These are phyloP conservation scores for Macrosteles quadrilineatus DNA, from an alignment of 1,140 invertebrate species.

Conservation along the genomic window DNA sequence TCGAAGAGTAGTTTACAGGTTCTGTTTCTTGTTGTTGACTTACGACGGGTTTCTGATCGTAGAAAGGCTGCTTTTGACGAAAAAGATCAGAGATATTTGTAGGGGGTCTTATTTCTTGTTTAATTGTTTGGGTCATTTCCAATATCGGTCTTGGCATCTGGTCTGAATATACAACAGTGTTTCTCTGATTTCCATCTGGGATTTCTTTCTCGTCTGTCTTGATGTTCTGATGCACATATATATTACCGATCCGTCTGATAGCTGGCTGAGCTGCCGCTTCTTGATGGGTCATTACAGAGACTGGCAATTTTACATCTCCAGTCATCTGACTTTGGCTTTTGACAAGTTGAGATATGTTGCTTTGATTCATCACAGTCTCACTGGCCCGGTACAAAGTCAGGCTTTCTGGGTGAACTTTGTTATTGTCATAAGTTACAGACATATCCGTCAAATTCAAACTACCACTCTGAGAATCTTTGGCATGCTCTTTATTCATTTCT, in stretches of 20 bases:
- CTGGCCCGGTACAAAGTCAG: constrained; percentile 15
- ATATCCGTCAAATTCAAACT: constrained; percentile 10
- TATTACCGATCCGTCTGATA: constrained; percentile 25
- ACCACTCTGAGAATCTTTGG: neutral
- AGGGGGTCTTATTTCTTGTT: no score
- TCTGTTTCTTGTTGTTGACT: constrained; percentile 7
- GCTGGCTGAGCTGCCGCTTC: constrained; percentile 2
- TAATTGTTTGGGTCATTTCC: neutral
- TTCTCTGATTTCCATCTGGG: neutral
- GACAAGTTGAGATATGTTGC: neutral
- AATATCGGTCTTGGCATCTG: neutral
- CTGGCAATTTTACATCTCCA: constrained; percentile 14
- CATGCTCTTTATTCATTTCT: neutral
- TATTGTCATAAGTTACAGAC: constrained; percentile 4
- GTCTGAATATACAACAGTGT: neutral
- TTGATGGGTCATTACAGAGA: neutral
- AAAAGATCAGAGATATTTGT: neutral
- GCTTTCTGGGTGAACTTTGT: constrained; percentile 13
- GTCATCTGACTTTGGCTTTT: neutral
- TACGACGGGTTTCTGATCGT: neutral
- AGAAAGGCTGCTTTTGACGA: neutral
- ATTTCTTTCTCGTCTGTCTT: neutral
- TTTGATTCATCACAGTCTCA: neutral
- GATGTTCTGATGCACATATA: constrained; percentile 27
- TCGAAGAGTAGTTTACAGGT: neutral